A percentile compares a stretch with the other conserved stretches of the same genome.
Conservation (phyloP, 2,888 invertebrate species). For the Dioctria linearis region DNA sequence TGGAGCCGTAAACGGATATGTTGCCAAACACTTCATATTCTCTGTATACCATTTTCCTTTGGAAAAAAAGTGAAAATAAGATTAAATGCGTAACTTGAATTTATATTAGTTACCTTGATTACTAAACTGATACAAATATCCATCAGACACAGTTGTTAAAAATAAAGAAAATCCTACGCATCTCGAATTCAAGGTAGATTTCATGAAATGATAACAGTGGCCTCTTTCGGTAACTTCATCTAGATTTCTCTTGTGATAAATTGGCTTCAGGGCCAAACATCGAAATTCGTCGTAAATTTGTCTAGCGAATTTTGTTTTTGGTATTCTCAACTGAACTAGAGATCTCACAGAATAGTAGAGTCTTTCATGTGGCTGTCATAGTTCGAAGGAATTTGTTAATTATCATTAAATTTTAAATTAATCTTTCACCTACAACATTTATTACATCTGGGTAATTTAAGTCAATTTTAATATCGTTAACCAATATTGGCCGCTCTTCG, state of each 20-base stretch:
- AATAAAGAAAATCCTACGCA: constrained; percentile 77
- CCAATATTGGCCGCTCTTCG: constrained; percentile 56
- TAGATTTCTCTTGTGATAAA: constrained; percentile 64
- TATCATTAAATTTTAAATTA: not conserved
- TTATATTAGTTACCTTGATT: constrained; percentile 67
- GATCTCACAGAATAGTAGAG: constrained; percentile 53
- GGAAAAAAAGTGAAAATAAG: constrained; percentile 5
- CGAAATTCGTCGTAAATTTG: constrained; percentile 65
- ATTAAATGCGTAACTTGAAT: not conserved
- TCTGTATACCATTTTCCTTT: constrained; percentile 70
- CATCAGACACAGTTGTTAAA: constrained; percentile 78
- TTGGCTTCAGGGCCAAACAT: constrained; percentile 69
- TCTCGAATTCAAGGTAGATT: constrained; percentile 74
- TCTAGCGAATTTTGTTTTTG: not conserved
- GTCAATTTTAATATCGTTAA: constrained; percentile 56
- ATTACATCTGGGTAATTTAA: constrained; percentile 46
- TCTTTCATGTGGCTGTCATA: constrained; percentile 45
- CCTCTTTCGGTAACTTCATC: constrained; percentile 60
- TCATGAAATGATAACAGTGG: constrained; percentile 64
- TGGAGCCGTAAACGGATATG: constrained; percentile 82
- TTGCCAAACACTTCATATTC: constrained; percentile 74
- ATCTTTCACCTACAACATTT: constrained; percentile 36
- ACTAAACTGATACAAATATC: constrained; percentile 81
- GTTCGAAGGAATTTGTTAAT: not conserved
- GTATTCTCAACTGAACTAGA: constrained; percentile 48